A percentile compares a stretch with the other conserved stretches of the same genome.
phyloP scores from a whole-genome alignment of 2,797 vertebrate genomes.

The Masticophis lateralis region DNA sequence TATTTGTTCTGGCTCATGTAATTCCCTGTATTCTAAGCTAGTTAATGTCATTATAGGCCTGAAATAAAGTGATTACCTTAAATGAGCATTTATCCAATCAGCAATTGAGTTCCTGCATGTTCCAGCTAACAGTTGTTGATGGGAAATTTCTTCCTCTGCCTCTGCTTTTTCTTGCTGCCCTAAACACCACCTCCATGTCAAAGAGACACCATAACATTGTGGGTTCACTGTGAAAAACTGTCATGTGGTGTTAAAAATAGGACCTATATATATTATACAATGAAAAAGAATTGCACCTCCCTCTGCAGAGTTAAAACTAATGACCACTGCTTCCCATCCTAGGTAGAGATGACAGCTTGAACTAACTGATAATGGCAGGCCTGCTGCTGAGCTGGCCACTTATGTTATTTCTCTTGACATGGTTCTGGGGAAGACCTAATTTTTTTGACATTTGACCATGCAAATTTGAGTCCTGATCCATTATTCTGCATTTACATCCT shows the following conservation, averaged over 20 bases:
- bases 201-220: conserved; percentile 65
- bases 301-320: conserved; percentile 84
- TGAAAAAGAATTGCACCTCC: conserved; percentile 71
- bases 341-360: conserved; percentile 95
- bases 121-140: conserved; percentile 67
- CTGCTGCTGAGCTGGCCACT: conserved; percentile 90
- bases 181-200: conserved; percentile 65
- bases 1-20: conserved; percentile 85
- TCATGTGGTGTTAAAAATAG: conserved; percentile 73
- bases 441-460: conserved; percentile 99
- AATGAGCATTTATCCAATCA: conserved; percentile 82
- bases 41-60: conserved; percentile 83
- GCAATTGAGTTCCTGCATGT: conserved; percentile 67
- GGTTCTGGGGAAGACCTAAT: conserved; percentile 97
- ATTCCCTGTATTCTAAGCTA: conserved; percentile 84
- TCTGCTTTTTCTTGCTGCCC: conserved; percentile 45
- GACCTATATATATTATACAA: conserved; percentile 71
- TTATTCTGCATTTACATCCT: conserved; percentile 99
- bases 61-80: conserved; percentile 87
- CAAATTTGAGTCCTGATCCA: conserved; percentile 98
- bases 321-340: conserved; percentile 88
- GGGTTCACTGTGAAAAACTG: conserved; percentile 75
- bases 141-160: conserved; percentile 50
- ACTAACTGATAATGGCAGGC: conserved; percentile 96
- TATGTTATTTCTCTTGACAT: conserved; percentile 98